Evolutionary conservation across 2,888 invertebrate genomes (phyloP), one percentile per base, ranked within the genome.

Genomic region (Lucinisca nassula): DNA sequence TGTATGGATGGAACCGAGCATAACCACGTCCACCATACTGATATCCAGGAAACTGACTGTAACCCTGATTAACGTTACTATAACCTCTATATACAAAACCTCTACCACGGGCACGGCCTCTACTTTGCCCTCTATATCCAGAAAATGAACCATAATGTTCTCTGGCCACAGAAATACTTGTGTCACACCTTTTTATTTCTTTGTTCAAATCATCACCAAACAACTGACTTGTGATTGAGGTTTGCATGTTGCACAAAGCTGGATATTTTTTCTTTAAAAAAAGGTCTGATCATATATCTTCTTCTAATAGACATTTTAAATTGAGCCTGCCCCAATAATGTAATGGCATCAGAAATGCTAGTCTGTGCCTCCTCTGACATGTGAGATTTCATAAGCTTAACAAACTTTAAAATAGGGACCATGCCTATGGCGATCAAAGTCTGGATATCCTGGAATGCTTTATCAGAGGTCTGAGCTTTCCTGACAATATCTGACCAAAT

Each of bases 101-200:
- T n/a, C n/a, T n/a, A n/a, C n/a, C n/a, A n/a, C n/a, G n/a, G n/a
- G n/a, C n/a, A n/a, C n/a, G n/a, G n/a, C n/a, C n/a, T n/a, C n/a
- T n/a, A n/a, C n/a, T n/a, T n/a, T n/a, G n/a, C n/a, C n/a, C n/a
- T n/a, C n/a, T n/a, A n/a, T n/a, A n/a, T n/a, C n/a, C n/a, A n/a
- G n/a, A n/a, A n/a, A n/a, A n/a, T n/a, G n/a, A n/a, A n/a, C n/a
- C n/a, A n/a, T n/a, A n/a, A n/a, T n/a, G 35, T 3, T 37, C 40
- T 37, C 21, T 72, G 3, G 27, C 35, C 3, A 75, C 75, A n/a
- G 30, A 37, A 14, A 75, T 30, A 45, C 45, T 45, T 3, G 75
- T 45, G 21, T 75, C 75, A 49, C 75, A 75, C 10, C 49, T 75
- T 30, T 75, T 75, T 17, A 75, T 40, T 45, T 75, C 75, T 45